Evolutionary conservation across 2,888 invertebrate species (phyloP).

Genomic region (Dryobotodes eremita): DNA sequence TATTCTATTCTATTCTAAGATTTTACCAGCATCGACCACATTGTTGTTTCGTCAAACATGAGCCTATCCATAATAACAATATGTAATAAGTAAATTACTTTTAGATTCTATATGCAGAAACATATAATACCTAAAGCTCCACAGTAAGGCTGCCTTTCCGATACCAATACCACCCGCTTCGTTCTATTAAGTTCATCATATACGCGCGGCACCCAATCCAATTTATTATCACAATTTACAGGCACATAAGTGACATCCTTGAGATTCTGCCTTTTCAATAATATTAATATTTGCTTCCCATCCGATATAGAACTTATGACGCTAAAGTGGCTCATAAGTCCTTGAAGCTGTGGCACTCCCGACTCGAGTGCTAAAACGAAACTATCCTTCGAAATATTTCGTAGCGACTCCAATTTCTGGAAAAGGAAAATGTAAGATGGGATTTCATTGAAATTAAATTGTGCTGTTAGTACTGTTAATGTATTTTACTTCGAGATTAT

Average conservation of each 20-base stretch:
- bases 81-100: not conserved
- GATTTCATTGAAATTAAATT: constrained; percentile 20
- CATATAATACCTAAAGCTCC: constrained; percentile 75
- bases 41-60: not conserved
- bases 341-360: constrained; percentile 66
- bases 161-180: constrained; percentile 74
- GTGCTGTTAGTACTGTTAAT: not conserved
- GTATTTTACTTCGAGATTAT: not conserved
- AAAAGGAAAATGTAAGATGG: constrained; percentile 47
- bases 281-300: constrained; percentile 71
- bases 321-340: constrained; percentile 68
- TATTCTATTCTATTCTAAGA: too few relatives aligned
- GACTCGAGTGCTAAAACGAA: constrained; percentile 76
- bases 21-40: not conserved
- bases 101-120: not conserved
- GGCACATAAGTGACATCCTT: constrained; percentile 70
- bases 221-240: constrained; percentile 73
- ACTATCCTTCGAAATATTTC: constrained; percentile 65
- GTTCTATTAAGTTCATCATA: constrained; percentile 73
- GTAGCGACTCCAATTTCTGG: constrained; percentile 74
- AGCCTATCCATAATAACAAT: not conserved
- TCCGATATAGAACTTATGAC: constrained; percentile 75
- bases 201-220: constrained; percentile 75
- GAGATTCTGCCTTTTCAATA: constrained; percentile 71
- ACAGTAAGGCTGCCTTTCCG: constrained; percentile 75